Conservation (phyloP, 2,888 invertebrate species). For the Andrena minutula region DNA sequence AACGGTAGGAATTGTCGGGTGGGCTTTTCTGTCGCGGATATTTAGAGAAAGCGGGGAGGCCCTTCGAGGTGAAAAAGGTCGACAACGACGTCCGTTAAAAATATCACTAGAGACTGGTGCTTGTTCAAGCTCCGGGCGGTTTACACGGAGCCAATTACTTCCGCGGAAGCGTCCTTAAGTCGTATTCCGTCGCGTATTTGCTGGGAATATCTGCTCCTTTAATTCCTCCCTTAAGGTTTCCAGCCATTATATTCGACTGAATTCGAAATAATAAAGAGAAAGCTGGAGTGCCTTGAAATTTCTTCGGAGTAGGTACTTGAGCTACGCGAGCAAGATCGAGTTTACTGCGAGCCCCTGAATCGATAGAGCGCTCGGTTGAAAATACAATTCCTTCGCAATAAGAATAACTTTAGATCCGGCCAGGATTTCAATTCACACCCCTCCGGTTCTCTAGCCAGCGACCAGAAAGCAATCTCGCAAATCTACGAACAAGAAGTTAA, state of each 20-base stretch:
- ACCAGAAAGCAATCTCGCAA: background rate
- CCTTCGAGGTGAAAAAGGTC: conserved; percentile 63
- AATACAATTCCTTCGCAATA: no score
- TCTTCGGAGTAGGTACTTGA: no score
- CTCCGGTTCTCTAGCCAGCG: no score
- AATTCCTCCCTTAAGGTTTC: background rate
- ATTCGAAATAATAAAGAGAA: no score
- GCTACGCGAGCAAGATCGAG: no score
- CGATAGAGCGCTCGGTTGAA: no score
- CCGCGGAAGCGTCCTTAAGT: conserved; percentile 40
- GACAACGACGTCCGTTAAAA: conserved; percentile 66
- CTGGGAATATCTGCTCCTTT: background rate
- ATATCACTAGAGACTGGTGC: conserved; percentile 58
- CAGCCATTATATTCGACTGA: background rate
- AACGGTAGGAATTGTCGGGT: conserved; percentile 38
- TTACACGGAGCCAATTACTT: conserved; percentile 76
- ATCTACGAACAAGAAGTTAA: background rate
- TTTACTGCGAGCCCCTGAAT: no score
- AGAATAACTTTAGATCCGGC: no score
- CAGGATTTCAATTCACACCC: no score
- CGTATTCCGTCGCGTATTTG: conserved; percentile 12
- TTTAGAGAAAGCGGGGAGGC: conserved; percentile 57
- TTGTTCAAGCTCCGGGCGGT: conserved; percentile 68
- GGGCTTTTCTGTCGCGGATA: conserved; percentile 46
- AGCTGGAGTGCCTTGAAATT: no score